Evolutionary conservation across 2,888 invertebrate species (phyloP), one percentile per base, ranked within the genome.

Genomic region (Ypsolopha sequella): DNA sequence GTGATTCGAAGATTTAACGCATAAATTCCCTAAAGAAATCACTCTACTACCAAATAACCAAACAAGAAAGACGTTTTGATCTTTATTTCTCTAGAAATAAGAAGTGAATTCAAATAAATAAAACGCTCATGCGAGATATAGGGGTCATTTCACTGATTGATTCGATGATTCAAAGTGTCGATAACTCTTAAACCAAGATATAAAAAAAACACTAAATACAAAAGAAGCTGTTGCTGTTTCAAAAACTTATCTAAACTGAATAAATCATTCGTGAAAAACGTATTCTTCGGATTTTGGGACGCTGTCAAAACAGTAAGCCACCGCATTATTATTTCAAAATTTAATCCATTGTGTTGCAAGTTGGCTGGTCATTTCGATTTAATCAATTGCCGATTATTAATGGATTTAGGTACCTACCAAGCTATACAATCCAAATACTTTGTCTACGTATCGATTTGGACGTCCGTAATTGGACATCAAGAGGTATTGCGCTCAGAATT

Each of bases 341-440:
- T 65, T 63, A 64, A 71, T 60, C 61, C 63, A 64, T 68, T 71
- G 65, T 73, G 62, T 65, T 59, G 57, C 58, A 67, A 67, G 60
- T 54, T 56, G 57, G 60, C 62, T 57, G 57, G 64, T 64, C 65
- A 65, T 74, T 68, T 65, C 63, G 68, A 70, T 72, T 70, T 68
- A 71, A 74, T 73, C 73, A 72, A 69, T 68, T 65, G 70, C 61
- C 55, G 63, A 65, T 73, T 73, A 74, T 75, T 74, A 72, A 75
- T 75, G 66, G 66, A 62, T 61, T 48, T 14, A n/a, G n/a, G n/a
- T n/a, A 24, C 10, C 10, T n/a, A 39, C 51, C 44, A 35, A 45
- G 48, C 51, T 51, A 53, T 50, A 59, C 57, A 57, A 60, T 62
- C 58, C 54, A 53, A 60, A 56, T 54, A 54, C 49, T 52, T 61